Conservation (phyloP, 2,888 invertebrate genomes). For the Tolmerus cingulatus region DNA sequence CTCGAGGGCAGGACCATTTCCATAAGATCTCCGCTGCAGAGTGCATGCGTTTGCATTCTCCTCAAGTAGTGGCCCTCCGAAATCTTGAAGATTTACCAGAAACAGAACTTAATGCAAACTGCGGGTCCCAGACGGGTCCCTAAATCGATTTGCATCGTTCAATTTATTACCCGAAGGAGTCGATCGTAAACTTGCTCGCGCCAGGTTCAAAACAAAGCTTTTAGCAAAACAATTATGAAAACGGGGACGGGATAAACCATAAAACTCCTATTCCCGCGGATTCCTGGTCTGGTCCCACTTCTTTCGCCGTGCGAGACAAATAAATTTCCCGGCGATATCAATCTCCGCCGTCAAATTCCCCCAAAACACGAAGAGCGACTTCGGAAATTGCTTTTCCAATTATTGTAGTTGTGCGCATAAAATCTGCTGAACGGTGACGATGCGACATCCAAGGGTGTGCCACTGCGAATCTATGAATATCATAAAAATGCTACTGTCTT, state of each 20-base stretch:
- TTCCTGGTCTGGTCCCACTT: not conserved
- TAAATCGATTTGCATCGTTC: not conserved
- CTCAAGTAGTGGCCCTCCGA: not conserved
- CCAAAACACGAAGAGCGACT: not conserved
- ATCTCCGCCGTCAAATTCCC: not conserved
- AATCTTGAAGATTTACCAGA: not conserved
- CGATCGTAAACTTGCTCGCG: not conserved
- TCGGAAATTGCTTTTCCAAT: constrained; percentile 32
- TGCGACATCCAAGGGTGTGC: not conserved
- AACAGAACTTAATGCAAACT: not conserved
- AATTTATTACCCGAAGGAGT: not conserved
- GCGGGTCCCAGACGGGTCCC: not conserved
- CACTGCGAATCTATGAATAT: not conserved
- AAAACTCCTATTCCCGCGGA: not conserved
- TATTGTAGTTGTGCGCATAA: not conserved
- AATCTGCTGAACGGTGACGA: not conserved
- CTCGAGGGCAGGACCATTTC: not conserved
- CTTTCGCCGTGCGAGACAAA: not conserved
- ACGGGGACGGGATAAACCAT: not conserved
- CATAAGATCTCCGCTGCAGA: not conserved
- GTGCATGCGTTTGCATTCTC: not conserved
- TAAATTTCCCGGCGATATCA: constrained; percentile 11
- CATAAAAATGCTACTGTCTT: not conserved
- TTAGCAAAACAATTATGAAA: constrained; percentile 22
- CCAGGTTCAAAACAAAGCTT: not conserved